Conservation (phyloP, 1,140 invertebrate species). For the Drosophila kurseongensis region DNA sequence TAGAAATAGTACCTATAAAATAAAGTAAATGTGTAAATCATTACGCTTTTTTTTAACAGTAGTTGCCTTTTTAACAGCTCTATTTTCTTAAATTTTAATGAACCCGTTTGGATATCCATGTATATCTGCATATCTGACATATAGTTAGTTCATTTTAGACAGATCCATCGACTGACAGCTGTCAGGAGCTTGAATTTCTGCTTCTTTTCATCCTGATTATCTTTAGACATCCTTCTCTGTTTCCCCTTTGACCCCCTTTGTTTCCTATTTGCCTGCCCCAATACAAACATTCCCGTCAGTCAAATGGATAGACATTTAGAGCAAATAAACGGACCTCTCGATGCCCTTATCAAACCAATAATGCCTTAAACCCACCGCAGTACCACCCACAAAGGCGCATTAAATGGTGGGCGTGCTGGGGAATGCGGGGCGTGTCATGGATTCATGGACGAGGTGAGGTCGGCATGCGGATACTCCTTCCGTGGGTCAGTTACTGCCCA, state of each 20-base stretch:
- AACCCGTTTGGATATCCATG: not conserved
- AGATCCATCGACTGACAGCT: conserved; percentile 31
- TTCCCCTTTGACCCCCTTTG: not conserved
- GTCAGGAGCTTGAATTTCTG: conserved; percentile 18
- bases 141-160: conserved; percentile 1
- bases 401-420: conserved; percentile 23
- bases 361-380: not conserved
- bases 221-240: not conserved
- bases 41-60: too few relatives aligned
- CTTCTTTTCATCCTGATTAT: not conserved
- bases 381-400: conserved; percentile 14
- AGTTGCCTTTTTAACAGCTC: not conserved
- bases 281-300: conserved; percentile 31
- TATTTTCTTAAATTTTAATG: not conserved
- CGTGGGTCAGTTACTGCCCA: conserved; percentile 26
- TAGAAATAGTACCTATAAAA: too few relatives aligned
- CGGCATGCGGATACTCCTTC: conserved; percentile 17
- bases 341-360: not conserved
- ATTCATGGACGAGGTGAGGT: conserved; percentile 33
- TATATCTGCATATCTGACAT: conserved; percentile 8
- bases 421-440: not conserved
- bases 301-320: conserved; percentile 20
- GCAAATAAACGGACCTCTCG: conserved; percentile 10
- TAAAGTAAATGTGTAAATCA: too few relatives aligned
- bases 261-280: conserved; percentile 3